Evolutionary conservation across 2,888 invertebrate species (phyloP), one percentile per base, ranked within the genome.

Genomic region (Bellardia bayeri): DNA sequence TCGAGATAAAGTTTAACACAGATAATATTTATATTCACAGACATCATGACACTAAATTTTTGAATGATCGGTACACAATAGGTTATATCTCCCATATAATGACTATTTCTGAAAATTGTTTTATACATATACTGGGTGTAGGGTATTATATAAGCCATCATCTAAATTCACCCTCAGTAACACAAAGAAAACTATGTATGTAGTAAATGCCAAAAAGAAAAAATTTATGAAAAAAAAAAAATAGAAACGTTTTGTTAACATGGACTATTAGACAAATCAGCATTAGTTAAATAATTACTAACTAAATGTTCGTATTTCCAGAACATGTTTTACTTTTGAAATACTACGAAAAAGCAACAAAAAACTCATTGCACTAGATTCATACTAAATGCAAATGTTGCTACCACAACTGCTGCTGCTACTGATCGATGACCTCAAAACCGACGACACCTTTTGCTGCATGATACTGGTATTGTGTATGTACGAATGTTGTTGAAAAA

Each of bases 371-470:
- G 76, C 71, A 78, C 83, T 83, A 78, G 49, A 71, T 83, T 78
- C 37, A n/a, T 5, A 49, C 33, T 71, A 63, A 76, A 61, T 58
- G 68, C 75, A 82, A 69, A n/a, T 75, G n/a, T 49, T 63, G 74
- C 68, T 40, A 68, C 58, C 71, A 16, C n/a, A 75, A 45, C 45
- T 45, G 13, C 45, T 45, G 45, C 72, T 37, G 54, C 63, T 56
- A 61, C 85, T 87, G 87, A 87, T 87, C 85, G 87, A 87, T 87
- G 87, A 16, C 87, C 87, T 79, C 82, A 87, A 87, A 87, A 87
- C 74, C 58, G 82, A 51, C 37, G 76, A 69, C 45, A 82, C 72
- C 54, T 72, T 69, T 81, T 72, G 33, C 51, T 64, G 68, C 11
- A 54, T 74, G 68, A 68, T 72, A 71, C 61, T 69, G 42, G 42